Conservation (phyloP, 2,113 vertebrate species). For the Epinephelus cyanopodus region DNA sequence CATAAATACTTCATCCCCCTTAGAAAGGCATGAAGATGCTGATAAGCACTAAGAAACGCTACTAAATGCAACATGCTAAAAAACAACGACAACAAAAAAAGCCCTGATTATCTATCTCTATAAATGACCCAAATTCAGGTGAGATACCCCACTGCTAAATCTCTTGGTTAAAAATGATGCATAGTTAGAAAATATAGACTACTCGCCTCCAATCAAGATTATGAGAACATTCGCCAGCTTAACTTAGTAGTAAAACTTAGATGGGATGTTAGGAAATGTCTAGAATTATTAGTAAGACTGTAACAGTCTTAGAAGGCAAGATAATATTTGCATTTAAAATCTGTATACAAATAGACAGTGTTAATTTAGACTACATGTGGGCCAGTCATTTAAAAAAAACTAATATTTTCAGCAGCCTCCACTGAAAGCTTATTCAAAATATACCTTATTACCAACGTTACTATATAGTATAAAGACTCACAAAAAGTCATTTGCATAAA, state of each 20-base stretch:
- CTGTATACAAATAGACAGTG: constrained; percentile 74
- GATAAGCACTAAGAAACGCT: constrained; percentile 74
- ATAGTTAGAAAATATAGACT: constrained; percentile 85
- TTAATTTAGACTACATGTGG: constrained; percentile 75
- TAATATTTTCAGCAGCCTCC: constrained; percentile 68
- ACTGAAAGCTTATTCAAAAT: constrained; percentile 81
- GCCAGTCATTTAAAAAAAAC: constrained; percentile 57
- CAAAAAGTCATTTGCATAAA: constrained; percentile 77
- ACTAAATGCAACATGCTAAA: constrained; percentile 74
- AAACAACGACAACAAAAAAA: constrained; percentile 46
- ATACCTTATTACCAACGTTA: constrained; percentile 69
- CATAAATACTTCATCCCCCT: constrained; percentile 75
- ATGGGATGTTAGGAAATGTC: constrained; percentile 61
- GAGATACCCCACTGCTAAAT: constrained; percentile 80
- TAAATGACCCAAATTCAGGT: constrained; percentile 76
- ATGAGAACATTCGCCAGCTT: constrained; percentile 70
- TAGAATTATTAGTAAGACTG: constrained; percentile 68
- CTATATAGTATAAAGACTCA: constrained; percentile 76
- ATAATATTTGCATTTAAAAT: constrained; percentile 73
- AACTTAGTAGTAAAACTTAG: constrained; percentile 64
- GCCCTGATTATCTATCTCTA: constrained; percentile 78
- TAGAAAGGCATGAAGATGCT: constrained; percentile 76
- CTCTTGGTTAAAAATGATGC: constrained; percentile 84
- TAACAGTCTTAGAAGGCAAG: constrained; percentile 77
- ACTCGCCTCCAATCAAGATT: constrained; percentile 69